Evolutionary conservation across 2,888 invertebrate genomes (phyloP).

Genomic region (Diarsia dahlii): DNA sequence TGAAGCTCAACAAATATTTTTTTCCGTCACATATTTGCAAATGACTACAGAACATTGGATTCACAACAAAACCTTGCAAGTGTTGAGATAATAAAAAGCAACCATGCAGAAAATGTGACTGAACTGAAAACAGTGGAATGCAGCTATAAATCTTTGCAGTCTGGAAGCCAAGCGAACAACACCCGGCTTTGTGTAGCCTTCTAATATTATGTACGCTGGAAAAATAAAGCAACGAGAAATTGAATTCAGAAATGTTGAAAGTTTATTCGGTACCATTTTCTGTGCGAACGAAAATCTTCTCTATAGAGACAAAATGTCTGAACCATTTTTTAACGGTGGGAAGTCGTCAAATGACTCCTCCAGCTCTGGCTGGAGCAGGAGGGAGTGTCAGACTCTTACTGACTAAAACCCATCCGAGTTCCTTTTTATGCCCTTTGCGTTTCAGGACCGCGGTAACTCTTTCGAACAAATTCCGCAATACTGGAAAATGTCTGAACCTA

Average conservation of each 20-base stretch:
- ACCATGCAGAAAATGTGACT: constrained; percentile 39
- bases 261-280: constrained; percentile 26
- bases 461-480: too few relatives aligned
- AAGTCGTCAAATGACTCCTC: too few relatives aligned
- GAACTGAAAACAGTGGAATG: constrained; percentile 38
- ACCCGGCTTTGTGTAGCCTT: constrained; percentile 16
- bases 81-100: constrained; percentile 43
- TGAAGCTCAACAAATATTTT: constrained; percentile 8
- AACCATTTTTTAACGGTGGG: too few relatives aligned
- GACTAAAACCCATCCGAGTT: too few relatives aligned
- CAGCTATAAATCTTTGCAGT: constrained; percentile 49
- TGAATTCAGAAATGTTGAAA: constrained; percentile 28
- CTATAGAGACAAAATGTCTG: background rate
- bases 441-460: too few relatives aligned
- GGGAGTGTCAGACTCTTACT: too few relatives aligned
- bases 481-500: constrained; percentile 13
- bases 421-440: too few relatives aligned
- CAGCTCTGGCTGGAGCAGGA: too few relatives aligned
- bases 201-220: constrained; percentile 37
- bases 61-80: constrained; percentile 29
- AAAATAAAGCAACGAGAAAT: constrained; percentile 32
- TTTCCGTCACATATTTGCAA: constrained; percentile 7
- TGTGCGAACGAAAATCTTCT: background rate
- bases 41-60: background rate
- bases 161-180: constrained; percentile 25